Evolutionary conservation across 2,797 vertebrate genomes (phyloP).

Genomic region (Rhabdomys pumilio): DNA sequence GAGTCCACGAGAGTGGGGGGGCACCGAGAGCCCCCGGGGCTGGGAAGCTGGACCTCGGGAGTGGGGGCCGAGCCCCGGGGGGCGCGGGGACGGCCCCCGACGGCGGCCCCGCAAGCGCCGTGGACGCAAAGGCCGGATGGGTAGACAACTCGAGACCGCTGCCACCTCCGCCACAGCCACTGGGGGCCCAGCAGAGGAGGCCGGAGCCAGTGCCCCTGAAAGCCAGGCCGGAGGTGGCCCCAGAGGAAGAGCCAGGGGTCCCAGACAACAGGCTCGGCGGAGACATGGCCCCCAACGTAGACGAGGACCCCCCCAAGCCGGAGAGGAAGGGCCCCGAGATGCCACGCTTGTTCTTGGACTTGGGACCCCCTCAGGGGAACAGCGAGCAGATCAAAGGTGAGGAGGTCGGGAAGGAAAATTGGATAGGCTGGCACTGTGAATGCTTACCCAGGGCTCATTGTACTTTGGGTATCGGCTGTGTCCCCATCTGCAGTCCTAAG

Average conservation of each 20-base stretch:
- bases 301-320: constrained; percentile 78
- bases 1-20: constrained; percentile 88
- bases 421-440: no score
- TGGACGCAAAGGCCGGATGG: constrained; percentile 83
- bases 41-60: constrained; percentile 86
- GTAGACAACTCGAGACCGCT: constrained; percentile 80
- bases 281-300: constrained; percentile 79
- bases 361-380: constrained; percentile 90
- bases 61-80: constrained; percentile 84
- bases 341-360: constrained; percentile 86
- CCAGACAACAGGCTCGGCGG: constrained; percentile 76
- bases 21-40: constrained; percentile 81
- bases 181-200: constrained; percentile 75
- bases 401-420: background rate
- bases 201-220: constrained; percentile 76
- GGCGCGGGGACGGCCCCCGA: constrained; percentile 79
- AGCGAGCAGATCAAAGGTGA: constrained; percentile 90
- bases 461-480: background rate
- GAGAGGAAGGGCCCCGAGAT: constrained; percentile 85
- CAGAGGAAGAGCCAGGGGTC: constrained; percentile 79
- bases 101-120: constrained; percentile 84
- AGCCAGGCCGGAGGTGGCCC: constrained; percentile 66
- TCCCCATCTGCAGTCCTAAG: background rate
- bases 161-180: constrained; percentile 19
- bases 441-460: background rate